Evolutionary conservation across 2,888 invertebrate species (phyloP), one percentile per base, ranked within the genome.

Genomic region (Syrphus vitripennis): DNA sequence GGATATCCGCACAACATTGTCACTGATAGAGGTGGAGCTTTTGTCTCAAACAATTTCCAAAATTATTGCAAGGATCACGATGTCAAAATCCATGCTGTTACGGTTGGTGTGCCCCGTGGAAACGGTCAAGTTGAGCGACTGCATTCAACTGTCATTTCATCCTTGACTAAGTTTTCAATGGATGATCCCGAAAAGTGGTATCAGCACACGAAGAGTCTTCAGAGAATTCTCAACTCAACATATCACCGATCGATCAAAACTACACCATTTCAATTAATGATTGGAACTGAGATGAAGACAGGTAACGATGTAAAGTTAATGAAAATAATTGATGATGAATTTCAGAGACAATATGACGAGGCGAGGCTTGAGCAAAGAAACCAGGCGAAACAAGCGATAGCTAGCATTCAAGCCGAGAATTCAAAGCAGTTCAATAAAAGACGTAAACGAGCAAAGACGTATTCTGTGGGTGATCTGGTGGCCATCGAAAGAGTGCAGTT

Each of bases 401-500:
- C 55, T 4, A 76, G 24, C 14, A 26, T 26, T 26, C 26, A 26
- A 26, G 26, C 26, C 3, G 5, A 26, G 26, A 26, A 5, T 26
- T 26, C 26, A 5, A 26, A 26, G 26, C 26, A 26, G 26, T 26
- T 26, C 26, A 26, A 26, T 26, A 26, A 26, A 48, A 42, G 12
- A 14, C 7, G 42, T 14, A 42, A n/a, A n/a, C n/a, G n/a, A n/a
- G n/a, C n/a, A n/a, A 42, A 6, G 21, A 48, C 48, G 21, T 89
- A 87, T 59, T 50, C 59, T 21, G 59, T 87, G 40, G 87, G 87
- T 89, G n/a, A n/a, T n/a, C n/a, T n/a, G n/a, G n/a, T n/a, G n/a
- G n/a, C n/a, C n/a, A n/a, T n/a, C n/a, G n/a, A 91, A 76, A 78
- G 90, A 26, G 91, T 90, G 0, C 90, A 91, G 69, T 90, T 90